phyloP scores from a whole-genome alignment of 2,113 vertebrate species.

The Papio anubis region DNA sequence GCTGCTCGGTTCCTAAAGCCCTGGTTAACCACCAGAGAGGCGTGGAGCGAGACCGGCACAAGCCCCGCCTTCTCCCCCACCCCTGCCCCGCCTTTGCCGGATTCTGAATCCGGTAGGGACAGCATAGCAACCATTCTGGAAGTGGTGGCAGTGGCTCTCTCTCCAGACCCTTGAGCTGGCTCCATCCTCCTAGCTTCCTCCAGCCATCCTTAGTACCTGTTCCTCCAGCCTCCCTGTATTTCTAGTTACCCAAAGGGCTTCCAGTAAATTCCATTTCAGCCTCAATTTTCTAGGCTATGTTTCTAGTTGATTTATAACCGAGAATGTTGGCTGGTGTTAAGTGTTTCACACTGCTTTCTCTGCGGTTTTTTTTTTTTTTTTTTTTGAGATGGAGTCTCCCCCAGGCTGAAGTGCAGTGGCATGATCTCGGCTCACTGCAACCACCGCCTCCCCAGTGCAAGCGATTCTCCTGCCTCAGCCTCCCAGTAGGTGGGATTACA shows the following conservation, averaged over 20 bases:
- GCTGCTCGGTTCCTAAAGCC: not conserved
- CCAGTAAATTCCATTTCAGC: not conserved
- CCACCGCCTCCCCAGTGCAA: no score
- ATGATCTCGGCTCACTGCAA: no score
- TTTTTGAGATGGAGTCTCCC: no score
- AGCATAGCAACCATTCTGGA: not conserved
- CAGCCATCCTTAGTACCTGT: not conserved
- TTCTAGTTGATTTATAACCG: not conserved
- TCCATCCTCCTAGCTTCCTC: not conserved
- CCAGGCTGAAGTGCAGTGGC: no score
- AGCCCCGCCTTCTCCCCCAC: not conserved
- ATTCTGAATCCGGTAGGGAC: not conserved
- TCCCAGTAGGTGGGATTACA: no score
- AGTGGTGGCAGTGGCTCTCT: not conserved
- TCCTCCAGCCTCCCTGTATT: not conserved
- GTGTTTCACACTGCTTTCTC: not conserved
- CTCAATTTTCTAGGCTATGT: not conserved
- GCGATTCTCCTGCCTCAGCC: no score
- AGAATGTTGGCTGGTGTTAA: not conserved
- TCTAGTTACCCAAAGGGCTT: not conserved
- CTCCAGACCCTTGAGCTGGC: not conserved
- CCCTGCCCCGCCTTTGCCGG: no score
- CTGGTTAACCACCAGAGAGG: fast-evolving
- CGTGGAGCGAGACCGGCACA: not conserved
- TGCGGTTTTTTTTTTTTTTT: no score